Evolutionary conservation across 2,113 vertebrate species (phyloP), one percentile per base, ranked within the genome.

Genomic region (Petromus typicus): DNA sequence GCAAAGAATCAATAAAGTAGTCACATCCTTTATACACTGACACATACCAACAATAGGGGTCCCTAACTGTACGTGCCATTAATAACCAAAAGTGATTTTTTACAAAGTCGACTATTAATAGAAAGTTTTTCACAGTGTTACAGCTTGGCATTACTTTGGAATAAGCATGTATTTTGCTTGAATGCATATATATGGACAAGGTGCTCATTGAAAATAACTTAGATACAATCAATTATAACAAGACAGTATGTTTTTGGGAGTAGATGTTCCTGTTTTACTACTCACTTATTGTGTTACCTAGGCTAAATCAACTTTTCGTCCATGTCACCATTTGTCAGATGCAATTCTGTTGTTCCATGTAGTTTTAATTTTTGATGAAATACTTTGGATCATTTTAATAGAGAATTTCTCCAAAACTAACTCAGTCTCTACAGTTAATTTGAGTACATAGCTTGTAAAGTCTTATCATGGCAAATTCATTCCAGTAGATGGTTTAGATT

Each of bases 101-200:
- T 66, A 64, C 1, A 43, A 91, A 85, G 27, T 48, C 87, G 23
- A 81, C 40, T 87, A 73, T 94, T 93, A 94, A 79, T 67, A 30
- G 32, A 61, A 94, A 95, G n/a, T 25, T 86, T 64, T 63, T 86
- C 32, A 93, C n/a, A 71, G 61, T 86, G 92, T 94, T 90, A 86
- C 75, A 89, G 25, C 22, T 90, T 45, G 4, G 79, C 87, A 88
- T 89, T 89, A 64, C 23, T 79, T 54, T 94, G 67, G 32, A 94
- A 91, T 95, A 10, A 80, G 40, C 64, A 82, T 43, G 30, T 76
- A 75, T 8, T 88, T 96, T 86, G 79, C 10, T 80, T 73, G 25
- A 85, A 45, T 69, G 73, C 59, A 43, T 57, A 54, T 71, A 30
- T 69, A 32, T 67, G 3, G 54, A 40, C 94, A 34, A 32, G 20